Percentiles rank a stretch among this genome's conserved stretches.
These are phyloP conservation scores for Musca domestica DNA, from an alignment of 1,140 invertebrate genomes.

Conservation along the genomic window DNA sequence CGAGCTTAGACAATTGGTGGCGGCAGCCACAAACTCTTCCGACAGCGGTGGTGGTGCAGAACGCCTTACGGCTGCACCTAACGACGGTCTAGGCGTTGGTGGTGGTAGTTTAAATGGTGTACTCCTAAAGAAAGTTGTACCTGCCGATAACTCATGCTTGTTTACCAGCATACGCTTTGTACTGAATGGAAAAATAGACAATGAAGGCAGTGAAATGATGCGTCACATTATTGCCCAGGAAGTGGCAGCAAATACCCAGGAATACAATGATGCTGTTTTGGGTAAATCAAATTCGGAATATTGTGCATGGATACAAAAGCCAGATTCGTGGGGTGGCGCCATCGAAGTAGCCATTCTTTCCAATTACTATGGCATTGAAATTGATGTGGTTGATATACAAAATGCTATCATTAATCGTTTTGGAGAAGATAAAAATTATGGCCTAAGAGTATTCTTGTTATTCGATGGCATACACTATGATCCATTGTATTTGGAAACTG, in stretches of 20 bases:
- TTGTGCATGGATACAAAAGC: constrained; percentile 80
- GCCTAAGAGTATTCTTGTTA: constrained; percentile 80
- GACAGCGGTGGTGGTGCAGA: constrained; percentile 42
- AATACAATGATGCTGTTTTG: constrained; percentile 82
- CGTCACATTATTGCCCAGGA: constrained; percentile 82
- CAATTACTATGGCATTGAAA: constrained; percentile 85
- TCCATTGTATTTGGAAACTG: constrained; percentile 81
- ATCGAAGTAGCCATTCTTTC: constrained; percentile 92
- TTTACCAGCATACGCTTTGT: constrained; percentile 84
- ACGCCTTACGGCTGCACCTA: constrained; percentile 19
- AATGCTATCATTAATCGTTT: constrained; percentile 89
- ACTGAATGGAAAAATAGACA: constrained; percentile 73
- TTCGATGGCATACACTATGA: constrained; percentile 98
- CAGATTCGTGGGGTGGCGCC: constrained; percentile 90
- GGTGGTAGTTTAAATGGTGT: constrained; percentile 60
- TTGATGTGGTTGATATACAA: constrained; percentile 89
- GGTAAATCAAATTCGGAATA: constrained; percentile 85
- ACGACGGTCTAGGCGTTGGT: background rate
- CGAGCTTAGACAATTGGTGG: constrained; percentile 42
- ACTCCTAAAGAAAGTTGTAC: constrained; percentile 85
- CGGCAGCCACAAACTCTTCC: constrained; percentile 25
- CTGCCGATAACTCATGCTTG: constrained; percentile 92
- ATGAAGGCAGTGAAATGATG: constrained; percentile 69
- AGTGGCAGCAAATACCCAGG: constrained; percentile 72
- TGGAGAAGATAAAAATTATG: constrained; percentile 88